These are phyloP conservation scores for Tiliqua scincoides DNA, from an alignment of 2,113 vertebrate species.

Conservation along the genomic window DNA sequence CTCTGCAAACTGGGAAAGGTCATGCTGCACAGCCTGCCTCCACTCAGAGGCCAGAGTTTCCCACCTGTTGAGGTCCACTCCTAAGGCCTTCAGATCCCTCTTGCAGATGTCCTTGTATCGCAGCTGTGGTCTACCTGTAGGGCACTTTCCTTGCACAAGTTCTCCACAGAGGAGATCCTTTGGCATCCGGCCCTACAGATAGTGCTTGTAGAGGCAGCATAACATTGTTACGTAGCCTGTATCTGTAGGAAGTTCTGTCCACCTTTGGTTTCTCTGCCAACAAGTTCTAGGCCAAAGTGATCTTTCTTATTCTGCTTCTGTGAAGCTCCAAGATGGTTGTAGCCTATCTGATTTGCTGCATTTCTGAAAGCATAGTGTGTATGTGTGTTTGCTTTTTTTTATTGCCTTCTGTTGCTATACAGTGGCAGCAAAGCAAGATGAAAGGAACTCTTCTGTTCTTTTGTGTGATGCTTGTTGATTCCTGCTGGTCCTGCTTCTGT, in stretches of 20 bases:
- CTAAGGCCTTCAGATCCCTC: no score
- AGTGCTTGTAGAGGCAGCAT: background rate
- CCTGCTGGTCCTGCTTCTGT: background rate
- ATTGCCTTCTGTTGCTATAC: slow-evolving; percentile 12
- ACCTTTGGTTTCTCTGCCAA: background rate
- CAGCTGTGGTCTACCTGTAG: no score
- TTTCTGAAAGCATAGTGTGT: background rate
- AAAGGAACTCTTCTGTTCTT: background rate
- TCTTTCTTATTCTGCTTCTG: background rate
- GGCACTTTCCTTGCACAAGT: no score
- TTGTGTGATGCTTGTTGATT: background rate
- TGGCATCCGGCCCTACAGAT: no score
- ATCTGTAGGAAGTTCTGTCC: background rate
- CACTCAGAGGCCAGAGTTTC: no score
- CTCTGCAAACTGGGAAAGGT: no score
- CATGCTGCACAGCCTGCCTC: no score
- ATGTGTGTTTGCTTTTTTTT: background rate
- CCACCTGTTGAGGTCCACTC: no score
- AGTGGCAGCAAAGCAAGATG: background rate
- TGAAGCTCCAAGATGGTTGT: background rate
- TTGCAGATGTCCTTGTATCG: no score
- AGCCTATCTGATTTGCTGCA: background rate
- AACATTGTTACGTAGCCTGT: background rate
- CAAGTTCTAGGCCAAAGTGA: rapidly evolving
- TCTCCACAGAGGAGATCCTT: no score